A percentile compares a stretch with the other conserved stretches of the same genome.
phyloP scores from a whole-genome alignment of 2,797 vertebrate species.

The Takifugu ocellatus region DNA sequence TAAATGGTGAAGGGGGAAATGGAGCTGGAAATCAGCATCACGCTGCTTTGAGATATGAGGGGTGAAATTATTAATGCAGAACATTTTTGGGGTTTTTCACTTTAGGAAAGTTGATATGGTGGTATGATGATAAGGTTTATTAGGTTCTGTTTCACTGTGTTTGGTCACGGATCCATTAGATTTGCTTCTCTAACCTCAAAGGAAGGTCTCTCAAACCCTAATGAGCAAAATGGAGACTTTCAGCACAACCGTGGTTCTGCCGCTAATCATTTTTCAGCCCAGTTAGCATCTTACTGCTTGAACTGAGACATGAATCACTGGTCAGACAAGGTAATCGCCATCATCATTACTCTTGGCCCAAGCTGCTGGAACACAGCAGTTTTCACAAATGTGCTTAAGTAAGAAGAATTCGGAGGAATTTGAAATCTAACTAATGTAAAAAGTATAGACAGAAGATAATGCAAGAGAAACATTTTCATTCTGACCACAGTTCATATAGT shows the following conservation, averaged over 20 bases:
- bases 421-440: too few species aligned
- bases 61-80: background rate
- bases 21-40: too few species aligned
- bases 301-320: background rate
- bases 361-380: slow-evolving; percentile 27
- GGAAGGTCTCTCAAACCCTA: slow-evolving; percentile 13
- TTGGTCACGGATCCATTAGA: slow-evolving; percentile 15
- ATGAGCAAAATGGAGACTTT: slow-evolving; percentile 35
- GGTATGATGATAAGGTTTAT: too few species aligned
- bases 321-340: background rate
- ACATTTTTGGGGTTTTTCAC: too few species aligned
- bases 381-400: background rate
- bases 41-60: too few species aligned
- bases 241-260: slow-evolving; percentile 45
- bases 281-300: slow-evolving; percentile 27
- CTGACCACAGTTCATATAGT: too few species aligned
- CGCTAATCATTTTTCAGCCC: slow-evolving; percentile 51
- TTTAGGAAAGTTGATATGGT: too few species aligned
- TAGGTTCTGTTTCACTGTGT: slow-evolving; percentile 5
- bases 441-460: too few species aligned
- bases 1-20: slow-evolving; percentile 10
- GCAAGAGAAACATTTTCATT: background rate
- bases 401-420: too few species aligned
- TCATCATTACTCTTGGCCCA: slow-evolving; percentile 5
- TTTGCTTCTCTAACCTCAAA: slow-evolving; percentile 12